These are phyloP conservation scores for Drosophila gunungcola DNA, from an alignment of 1,140 invertebrate species.

Conservation along the genomic window DNA sequence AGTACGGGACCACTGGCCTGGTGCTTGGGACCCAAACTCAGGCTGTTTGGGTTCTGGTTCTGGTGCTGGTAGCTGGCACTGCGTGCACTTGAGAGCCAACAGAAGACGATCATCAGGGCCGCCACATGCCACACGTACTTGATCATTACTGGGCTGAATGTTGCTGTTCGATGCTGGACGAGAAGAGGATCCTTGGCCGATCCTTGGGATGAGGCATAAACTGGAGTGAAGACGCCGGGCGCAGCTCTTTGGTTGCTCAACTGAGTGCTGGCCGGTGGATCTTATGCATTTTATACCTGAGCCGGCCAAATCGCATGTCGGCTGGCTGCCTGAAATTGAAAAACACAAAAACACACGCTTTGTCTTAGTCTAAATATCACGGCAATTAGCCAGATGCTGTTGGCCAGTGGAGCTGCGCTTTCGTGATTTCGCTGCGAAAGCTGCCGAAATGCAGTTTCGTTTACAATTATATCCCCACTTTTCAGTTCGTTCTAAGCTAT, in stretches of 20 bases:
- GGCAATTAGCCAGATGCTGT: slow-evolving; percentile 71
- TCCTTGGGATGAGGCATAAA: slow-evolving; percentile 44
- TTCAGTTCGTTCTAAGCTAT: slow-evolving; percentile 73
- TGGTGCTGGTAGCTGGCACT: slow-evolving; percentile 69
- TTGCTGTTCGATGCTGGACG: slow-evolving; percentile 17
- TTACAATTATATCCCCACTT: slow-evolving; percentile 62
- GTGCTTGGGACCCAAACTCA: slow-evolving; percentile 24
- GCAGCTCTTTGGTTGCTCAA: slow-evolving; percentile 62
- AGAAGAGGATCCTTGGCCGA: slow-evolving; percentile 36
- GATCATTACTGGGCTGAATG: slow-evolving; percentile 57
- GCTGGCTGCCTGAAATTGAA: slow-evolving; percentile 66
- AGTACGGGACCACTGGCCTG: slow-evolving; percentile 6
- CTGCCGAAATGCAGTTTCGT: slow-evolving; percentile 65
- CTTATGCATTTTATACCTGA: slow-evolving; percentile 78
- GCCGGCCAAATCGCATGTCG: slow-evolving; percentile 71
- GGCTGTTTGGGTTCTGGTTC: slow-evolving; percentile 60
- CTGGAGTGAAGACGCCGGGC: slow-evolving; percentile 32
- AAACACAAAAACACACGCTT: slow-evolving; percentile 62
- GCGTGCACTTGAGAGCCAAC: slow-evolving; percentile 68
- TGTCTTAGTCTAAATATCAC: slow-evolving; percentile 83
- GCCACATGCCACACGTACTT: slow-evolving; percentile 80
- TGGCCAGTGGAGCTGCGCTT: slow-evolving; percentile 70
- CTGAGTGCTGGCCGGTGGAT: slow-evolving; percentile 67
- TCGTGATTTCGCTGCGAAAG: slow-evolving; percentile 77
- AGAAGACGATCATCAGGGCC: slow-evolving; percentile 74